Base-by-base conservation (phyloP, 2,888 invertebrate species). In the Heliothis peltigera region DNA sequence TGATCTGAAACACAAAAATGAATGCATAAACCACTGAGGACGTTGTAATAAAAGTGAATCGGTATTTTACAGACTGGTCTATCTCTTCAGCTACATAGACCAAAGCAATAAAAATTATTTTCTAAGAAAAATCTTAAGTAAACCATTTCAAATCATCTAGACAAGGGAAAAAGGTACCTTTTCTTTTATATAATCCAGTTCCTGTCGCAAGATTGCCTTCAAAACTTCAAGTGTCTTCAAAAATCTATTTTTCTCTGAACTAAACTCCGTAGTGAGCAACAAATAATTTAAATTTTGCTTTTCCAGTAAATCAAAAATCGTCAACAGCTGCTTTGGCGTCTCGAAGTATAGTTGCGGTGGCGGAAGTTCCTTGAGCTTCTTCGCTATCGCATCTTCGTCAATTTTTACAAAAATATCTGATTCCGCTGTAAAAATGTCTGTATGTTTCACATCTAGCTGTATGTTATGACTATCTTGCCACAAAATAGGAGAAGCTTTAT, bases 231-330 rank as follows among this genome's bases (percentile, higher is more conserved):
- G 75, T 2, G 90, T 84, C 79, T 90, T 92, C 18, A 92, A 69
- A 83, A 94, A 94, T 72, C 87, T 91, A 75, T 90, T 91, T 79
- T 93, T 94, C 65, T 91, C 90, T 0, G 85, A 84, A 64, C 87
- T 92, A 2, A 94, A 80, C 80, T 95, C 92, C 75, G 94, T 94
- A 0, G 93, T 93, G 15, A 90, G 90, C 32, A 95, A 79, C 66
- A 94, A 89, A 82, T 92, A 95, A 79, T 95, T 93, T 42, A 95
- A 85, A 83, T 94, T 95, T 80, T 95, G 95, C 63, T 92, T 90
- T 69, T 95, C 94, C 25, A 93, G 70, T 68, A 87, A 85, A 64
- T 86, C 84, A 78, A 95, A 95, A 43, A 91, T 88, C 10, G 79
- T 76, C 2, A 91, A 69, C 48, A 94, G 70, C 78, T 94, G 93